Percentiles rank a stretch among this genome's conserved stretches.
phyloP scores from a whole-genome alignment of 2,113 vertebrate genomes.

The Cephalophus harveyi region DNA sequence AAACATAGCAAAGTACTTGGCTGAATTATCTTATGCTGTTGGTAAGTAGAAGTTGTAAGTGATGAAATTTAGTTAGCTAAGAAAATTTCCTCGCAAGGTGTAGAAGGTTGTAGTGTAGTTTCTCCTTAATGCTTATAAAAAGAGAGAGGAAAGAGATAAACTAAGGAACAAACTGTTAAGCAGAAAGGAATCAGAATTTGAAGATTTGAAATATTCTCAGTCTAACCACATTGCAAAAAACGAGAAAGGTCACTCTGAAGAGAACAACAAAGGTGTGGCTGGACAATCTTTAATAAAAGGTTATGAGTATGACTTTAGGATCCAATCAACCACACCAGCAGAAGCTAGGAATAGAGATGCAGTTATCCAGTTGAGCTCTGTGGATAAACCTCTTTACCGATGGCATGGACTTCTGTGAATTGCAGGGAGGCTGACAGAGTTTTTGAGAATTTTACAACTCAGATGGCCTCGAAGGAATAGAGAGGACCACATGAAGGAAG shows the following conservation, averaged over 20 bases:
- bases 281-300: background rate
- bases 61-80: background rate
- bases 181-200: background rate
- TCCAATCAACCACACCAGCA: background rate
- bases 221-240: background rate
- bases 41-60: background rate
- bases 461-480: background rate
- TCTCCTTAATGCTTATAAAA: background rate
- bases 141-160: background rate
- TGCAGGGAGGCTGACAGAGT: background rate
- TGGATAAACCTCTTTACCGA: background rate
- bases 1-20: background rate
- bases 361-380: background rate
- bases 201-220: background rate
- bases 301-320: background rate
- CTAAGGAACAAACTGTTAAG: background rate
- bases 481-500: background rate
- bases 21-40: background rate
- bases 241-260: background rate
- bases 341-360: background rate
- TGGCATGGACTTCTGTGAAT: background rate
- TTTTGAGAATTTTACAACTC: background rate
- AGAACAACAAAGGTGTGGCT: background rate
- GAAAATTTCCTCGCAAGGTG: background rate
- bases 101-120: background rate